phyloP scores from a whole-genome alignment of 2,113 vertebrate genomes.

The Tretioscincus oriximinensis region DNA sequence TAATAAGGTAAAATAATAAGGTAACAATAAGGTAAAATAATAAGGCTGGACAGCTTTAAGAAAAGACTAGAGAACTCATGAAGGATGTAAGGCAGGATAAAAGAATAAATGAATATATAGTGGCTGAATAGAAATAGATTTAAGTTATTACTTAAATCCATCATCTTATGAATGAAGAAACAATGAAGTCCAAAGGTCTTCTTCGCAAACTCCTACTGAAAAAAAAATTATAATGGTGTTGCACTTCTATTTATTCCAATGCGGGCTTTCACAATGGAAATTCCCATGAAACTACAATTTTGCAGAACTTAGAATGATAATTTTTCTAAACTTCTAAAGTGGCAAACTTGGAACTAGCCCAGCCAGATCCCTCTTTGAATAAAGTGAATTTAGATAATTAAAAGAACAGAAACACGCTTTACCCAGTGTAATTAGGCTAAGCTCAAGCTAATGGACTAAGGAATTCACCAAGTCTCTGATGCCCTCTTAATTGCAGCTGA shows the following conservation, averaged over 20 bases:
- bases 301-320: slow-evolving; percentile 14
- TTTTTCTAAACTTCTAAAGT: slow-evolving; percentile 18
- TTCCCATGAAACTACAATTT: slow-evolving; percentile 13
- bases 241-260: not conserved
- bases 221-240: not conserved
- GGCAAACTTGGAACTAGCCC: slow-evolving; percentile 42
- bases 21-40: too few relatives aligned
- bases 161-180: not conserved
- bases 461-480: slow-evolving; percentile 66
- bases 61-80: too few relatives aligned
- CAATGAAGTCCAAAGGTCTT: not conserved
- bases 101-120: too few relatives aligned
- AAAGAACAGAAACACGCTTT: slow-evolving; percentile 62
- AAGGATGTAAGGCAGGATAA: too few relatives aligned
- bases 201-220: not conserved
- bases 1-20: too few relatives aligned
- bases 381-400: slow-evolving; percentile 69
- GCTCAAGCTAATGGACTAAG: slow-evolving; percentile 69
- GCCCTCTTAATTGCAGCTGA: slow-evolving; percentile 72
- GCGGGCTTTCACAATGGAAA: not conserved
- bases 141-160: not conserved
- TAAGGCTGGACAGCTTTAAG: too few relatives aligned
- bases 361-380: slow-evolving; percentile 45
- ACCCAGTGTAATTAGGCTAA: slow-evolving; percentile 56
- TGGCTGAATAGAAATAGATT: not conserved